Evolutionary conservation across 2,113 vertebrate species (phyloP).

Genomic region (Peromyscus polionotus): DNA sequence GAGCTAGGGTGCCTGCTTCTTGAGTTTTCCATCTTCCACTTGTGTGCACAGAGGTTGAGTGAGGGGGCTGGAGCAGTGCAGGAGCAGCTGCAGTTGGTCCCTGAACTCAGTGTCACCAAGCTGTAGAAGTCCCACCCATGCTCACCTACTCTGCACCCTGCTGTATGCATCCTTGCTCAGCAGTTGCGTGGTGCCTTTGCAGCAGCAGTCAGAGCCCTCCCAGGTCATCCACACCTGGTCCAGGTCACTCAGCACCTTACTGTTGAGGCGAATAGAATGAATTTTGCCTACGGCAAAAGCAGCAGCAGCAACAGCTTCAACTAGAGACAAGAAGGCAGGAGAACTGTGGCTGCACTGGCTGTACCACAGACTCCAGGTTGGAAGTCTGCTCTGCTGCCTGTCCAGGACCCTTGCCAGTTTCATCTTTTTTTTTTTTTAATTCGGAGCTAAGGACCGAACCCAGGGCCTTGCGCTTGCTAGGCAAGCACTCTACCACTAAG

Average conservation of each 20-base stretch:
- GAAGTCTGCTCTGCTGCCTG: not conserved
- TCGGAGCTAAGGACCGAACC: no score
- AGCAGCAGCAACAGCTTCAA: not conserved
- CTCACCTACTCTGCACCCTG: conserved; percentile 89
- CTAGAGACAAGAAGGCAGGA: not conserved
- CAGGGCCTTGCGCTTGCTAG: no score
- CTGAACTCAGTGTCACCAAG: conserved; percentile 96
- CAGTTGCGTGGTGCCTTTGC: conserved; percentile 97
- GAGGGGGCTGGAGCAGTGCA: conserved; percentile 95
- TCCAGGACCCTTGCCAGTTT: not conserved
- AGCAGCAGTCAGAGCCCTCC: conserved; percentile 96
- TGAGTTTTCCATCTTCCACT: conserved; percentile 99
- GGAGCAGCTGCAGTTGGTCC: conserved; percentile 95
- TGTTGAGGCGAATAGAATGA: not conserved
- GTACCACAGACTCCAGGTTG: not conserved
- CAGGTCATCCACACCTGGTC: conserved; percentile 96
- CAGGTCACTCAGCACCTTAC: conserved; percentile 89
- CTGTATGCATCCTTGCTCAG: conserved; percentile 94
- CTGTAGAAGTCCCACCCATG: conserved; percentile 94
- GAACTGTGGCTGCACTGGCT: not conserved
- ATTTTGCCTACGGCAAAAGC: not conserved
- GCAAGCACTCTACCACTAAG: no score
- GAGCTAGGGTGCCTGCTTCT: conserved; percentile 95
- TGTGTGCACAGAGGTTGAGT: conserved; percentile 96
- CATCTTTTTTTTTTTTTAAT: not conserved